phyloP scores from a whole-genome alignment of 2,888 invertebrate species.

The Acanthopleura granulata region DNA sequence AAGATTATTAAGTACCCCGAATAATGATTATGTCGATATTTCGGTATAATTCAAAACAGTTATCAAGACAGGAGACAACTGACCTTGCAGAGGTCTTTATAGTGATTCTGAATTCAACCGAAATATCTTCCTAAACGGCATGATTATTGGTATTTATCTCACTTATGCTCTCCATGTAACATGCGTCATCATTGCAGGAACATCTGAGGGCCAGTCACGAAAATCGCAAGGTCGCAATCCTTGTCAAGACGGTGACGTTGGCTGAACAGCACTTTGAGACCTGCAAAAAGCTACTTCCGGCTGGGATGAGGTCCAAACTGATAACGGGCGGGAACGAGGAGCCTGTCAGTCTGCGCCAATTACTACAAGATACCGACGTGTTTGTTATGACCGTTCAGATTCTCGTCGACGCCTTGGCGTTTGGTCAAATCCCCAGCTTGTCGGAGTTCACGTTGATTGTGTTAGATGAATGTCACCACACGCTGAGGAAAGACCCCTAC shows the following conservation, averaged over 20 bases:
- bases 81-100: no score
- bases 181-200: neutral
- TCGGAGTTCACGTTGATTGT: constrained; percentile 36
- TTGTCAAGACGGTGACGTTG: constrained; percentile 47
- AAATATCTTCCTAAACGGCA: no score
- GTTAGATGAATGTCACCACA: constrained; percentile 47
- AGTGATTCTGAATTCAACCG: no score
- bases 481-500: constrained; percentile 41
- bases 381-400: constrained; percentile 62
- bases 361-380: constrained; percentile 31
- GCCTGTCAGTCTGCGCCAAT: constrained; percentile 22
- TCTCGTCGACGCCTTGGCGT: constrained; percentile 44
- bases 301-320: constrained; percentile 27
- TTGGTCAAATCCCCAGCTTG: neutral
- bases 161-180: no score
- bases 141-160: no score
- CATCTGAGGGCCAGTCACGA: neutral
- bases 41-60: no score
- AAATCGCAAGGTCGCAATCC: constrained; percentile 41
- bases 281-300: constrained; percentile 41
- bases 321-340: constrained; percentile 28
- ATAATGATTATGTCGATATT: no score
- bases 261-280: constrained; percentile 53
- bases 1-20: no score
- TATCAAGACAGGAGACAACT: no score